These are phyloP conservation scores for Pandemis heparana DNA, from an alignment of 2,888 invertebrate species.

Conservation along the genomic window DNA sequence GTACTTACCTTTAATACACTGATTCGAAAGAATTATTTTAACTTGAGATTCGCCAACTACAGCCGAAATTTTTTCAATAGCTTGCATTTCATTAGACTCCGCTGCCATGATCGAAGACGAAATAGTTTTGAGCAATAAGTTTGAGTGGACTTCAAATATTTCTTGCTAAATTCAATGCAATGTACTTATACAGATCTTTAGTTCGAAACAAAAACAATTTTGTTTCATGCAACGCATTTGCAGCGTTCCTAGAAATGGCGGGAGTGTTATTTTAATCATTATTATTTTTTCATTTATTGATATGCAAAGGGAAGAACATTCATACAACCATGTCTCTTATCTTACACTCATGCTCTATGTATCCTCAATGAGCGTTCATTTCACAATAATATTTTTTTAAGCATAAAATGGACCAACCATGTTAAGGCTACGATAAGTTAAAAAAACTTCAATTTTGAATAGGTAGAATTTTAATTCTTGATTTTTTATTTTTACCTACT, in stretches of 20 bases:
- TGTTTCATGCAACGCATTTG: not conserved
- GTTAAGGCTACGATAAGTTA: too few species aligned
- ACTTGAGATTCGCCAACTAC: conserved; percentile 70
- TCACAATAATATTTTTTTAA: too few species aligned
- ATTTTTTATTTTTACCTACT: too few species aligned
- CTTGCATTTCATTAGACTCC: conserved; percentile 61
- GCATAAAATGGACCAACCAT: too few species aligned
- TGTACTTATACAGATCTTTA: not conserved
- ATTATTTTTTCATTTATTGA: not conserved
- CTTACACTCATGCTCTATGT: too few species aligned
- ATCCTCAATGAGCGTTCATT: too few species aligned
- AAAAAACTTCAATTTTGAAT: too few species aligned
- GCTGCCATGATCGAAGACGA: conserved; percentile 59
- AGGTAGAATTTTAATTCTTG: too few species aligned
- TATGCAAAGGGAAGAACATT: too few species aligned
- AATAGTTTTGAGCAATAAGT: not conserved
- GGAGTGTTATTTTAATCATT: conserved; percentile 14
- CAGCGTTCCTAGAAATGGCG: conserved; percentile 3
- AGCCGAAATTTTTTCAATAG: conserved; percentile 62
- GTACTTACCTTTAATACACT: conserved; percentile 69
- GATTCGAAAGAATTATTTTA: conserved; percentile 64
- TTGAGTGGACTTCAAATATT: not conserved
- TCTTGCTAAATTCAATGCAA: not conserved
- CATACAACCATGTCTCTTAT: too few species aligned
- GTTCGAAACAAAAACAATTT: not conserved